phyloP scores from a whole-genome alignment of 35 echinoderm and acorn worm genomes.

The Heliocidaris tuberculata region DNA sequence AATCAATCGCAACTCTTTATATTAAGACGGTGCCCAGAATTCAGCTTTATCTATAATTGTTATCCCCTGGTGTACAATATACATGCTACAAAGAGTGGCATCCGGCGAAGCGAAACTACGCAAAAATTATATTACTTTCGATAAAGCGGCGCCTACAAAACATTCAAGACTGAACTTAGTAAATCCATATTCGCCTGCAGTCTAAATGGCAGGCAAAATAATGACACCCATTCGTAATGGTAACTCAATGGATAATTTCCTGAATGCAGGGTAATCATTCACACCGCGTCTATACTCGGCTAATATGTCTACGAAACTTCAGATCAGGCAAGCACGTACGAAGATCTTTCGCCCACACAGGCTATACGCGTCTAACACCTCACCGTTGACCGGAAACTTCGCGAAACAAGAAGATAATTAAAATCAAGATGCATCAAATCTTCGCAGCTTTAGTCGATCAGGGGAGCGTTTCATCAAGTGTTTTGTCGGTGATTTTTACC shows the following conservation, averaged over 20 bases:
- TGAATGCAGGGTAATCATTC: not conserved
- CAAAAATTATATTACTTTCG: too few species aligned
- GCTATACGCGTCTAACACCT: not conserved
- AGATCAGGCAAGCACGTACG: not conserved
- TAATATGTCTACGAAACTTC: not conserved
- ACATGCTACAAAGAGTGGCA: too few species aligned
- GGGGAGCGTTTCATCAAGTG: too few species aligned
- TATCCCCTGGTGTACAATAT: too few species aligned
- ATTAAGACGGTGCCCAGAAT: too few species aligned
- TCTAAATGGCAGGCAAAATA: not conserved
- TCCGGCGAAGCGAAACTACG: too few species aligned
- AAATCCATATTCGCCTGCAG: not conserved
- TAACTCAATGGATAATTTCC: not conserved
- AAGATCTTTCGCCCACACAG: not conserved
- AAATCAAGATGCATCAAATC: not conserved
- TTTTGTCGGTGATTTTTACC: too few species aligned
- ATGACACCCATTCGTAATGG: not conserved
- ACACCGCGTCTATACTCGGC: too few species aligned
- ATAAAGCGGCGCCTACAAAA: too few species aligned
- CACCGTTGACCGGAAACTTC: not conserved
- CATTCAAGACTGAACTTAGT: too few species aligned
- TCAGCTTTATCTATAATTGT: too few species aligned
- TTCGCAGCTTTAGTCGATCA: not conserved
- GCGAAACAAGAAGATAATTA: not conserved
- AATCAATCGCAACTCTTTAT: too few species aligned